These are phyloP conservation scores for Herpetotheres cachinnans DNA, from an alignment of 2,113 vertebrate species.

Conservation along the genomic window DNA sequence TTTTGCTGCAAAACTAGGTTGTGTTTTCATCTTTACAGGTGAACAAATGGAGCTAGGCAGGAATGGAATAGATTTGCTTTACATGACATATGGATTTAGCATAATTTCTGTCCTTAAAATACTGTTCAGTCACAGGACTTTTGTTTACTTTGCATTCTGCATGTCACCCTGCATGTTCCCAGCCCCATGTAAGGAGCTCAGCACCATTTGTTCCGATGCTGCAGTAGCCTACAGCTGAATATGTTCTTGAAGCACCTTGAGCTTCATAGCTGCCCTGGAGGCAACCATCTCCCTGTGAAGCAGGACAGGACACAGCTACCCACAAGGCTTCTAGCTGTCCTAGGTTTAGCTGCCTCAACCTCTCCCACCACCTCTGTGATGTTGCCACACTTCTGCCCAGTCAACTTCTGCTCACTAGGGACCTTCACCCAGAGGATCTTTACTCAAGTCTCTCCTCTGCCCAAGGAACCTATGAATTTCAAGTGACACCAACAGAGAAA, in stretches of 20 bases:
- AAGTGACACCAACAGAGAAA: neutral
- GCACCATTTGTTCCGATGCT: neutral
- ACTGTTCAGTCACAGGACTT: neutral
- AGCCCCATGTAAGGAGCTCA: neutral
- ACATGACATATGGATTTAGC: neutral
- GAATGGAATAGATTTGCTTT: neutral
- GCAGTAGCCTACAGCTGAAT: neutral
- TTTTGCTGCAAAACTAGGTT: neutral
- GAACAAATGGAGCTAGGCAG: neutral
- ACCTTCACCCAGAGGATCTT: neutral
- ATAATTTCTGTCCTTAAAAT: neutral
- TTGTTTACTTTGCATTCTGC: neutral
- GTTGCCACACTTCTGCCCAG: neutral
- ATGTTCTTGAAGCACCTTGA: neutral
- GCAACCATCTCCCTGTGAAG: neutral
- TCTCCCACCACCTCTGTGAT: neutral
- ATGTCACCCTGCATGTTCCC: neutral
- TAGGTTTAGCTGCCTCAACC: neutral
- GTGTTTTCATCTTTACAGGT: neutral
- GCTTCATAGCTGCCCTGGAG: neutral
- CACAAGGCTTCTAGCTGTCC: neutral
- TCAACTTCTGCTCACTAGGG: neutral
- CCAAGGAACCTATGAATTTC: neutral
- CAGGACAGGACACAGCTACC: neutral
- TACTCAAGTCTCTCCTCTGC: neutral